Conservation (phyloP, 2,888 invertebrate species). For the Spodoptera exigua region DNA sequence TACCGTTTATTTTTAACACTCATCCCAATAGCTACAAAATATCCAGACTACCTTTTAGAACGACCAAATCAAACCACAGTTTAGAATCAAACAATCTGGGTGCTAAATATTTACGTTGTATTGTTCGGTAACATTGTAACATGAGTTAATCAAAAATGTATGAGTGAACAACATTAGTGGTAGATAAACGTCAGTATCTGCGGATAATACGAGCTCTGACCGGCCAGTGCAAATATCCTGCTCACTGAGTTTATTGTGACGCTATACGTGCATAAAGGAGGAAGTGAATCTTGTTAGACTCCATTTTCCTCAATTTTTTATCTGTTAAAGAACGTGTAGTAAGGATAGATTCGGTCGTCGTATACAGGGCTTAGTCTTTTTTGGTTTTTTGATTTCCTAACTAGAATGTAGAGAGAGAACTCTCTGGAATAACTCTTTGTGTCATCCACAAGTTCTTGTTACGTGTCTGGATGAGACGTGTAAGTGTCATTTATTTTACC, state of each 20-base stretch:
- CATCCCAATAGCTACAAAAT: too few relatives aligned
- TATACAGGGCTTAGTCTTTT: too few relatives aligned
- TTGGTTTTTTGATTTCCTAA: too few relatives aligned
- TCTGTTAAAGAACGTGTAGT: too few relatives aligned
- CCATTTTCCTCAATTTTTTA: too few relatives aligned
- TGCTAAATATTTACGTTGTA: constrained; percentile 7
- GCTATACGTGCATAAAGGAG: constrained; percentile 48
- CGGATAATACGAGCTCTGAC: constrained; percentile 68
- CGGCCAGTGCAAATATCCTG: constrained; percentile 69
- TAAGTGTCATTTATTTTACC: too few relatives aligned
- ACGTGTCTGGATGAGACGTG: too few relatives aligned
- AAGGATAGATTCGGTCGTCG: too few relatives aligned
- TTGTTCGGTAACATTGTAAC: constrained; percentile 34
- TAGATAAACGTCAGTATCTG: constrained; percentile 78
- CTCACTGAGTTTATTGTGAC: constrained; percentile 64
- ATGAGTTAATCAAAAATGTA: constrained; percentile 64
- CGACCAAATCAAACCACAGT: constrained; percentile 20
- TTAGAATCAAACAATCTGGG: background rate
- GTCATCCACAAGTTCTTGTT: too few relatives aligned
- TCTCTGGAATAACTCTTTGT: too few relatives aligned
- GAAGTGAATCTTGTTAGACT: constrained; percentile 44
- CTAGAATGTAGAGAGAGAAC: too few relatives aligned
- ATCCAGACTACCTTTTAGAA: constrained; percentile 4
- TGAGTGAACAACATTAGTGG: constrained; percentile 67
- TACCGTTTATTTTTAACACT: too few relatives aligned